Evolutionary conservation across 2,888 invertebrate species (phyloP).

Genomic region (Prosopocoilus inquinatus): DNA sequence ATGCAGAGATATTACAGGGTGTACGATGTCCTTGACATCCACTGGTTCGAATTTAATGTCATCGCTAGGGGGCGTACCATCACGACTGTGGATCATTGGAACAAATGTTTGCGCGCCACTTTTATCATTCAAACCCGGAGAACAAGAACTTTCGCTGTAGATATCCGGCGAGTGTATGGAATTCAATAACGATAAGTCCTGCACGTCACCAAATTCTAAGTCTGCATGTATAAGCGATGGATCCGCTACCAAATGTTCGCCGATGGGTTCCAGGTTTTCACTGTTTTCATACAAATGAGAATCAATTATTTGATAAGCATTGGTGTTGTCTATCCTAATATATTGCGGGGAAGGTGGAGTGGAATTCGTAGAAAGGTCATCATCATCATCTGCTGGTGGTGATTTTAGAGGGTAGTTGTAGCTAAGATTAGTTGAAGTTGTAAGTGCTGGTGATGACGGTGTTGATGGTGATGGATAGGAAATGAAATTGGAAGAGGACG

Average conservation of each 20-base stretch:
- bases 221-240: constrained; percentile 54
- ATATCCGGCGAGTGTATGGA: constrained; percentile 44
- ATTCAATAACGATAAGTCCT: constrained; percentile 55
- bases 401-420: constrained; percentile 39
- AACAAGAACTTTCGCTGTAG: constrained; percentile 49
- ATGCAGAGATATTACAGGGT: constrained; percentile 47
- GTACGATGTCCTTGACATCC: constrained; percentile 28
- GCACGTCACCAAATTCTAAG: constrained; percentile 55
- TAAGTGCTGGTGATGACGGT: constrained; percentile 46
- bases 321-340: constrained; percentile 59
- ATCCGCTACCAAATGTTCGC: constrained; percentile 52
- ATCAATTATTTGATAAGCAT: constrained; percentile 63
- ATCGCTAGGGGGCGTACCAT: background rate
- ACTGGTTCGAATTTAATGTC: constrained; percentile 5
- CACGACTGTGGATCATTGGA: background rate
- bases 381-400: constrained; percentile 56
- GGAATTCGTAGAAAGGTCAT: constrained; percentile 49
- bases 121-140: constrained; percentile 42
- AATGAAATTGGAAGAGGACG: constrained; percentile 14
- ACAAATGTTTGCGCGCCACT: constrained; percentile 24
- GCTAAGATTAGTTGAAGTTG: constrained; percentile 46
- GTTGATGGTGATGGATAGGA: constrained; percentile 18
- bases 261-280: constrained; percentile 53
- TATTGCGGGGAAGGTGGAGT: constrained; percentile 55
- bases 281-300: constrained; percentile 62